phyloP scores from a whole-genome alignment of 2,113 vertebrate genomes.

The Nothoprocta pentlandii region DNA sequence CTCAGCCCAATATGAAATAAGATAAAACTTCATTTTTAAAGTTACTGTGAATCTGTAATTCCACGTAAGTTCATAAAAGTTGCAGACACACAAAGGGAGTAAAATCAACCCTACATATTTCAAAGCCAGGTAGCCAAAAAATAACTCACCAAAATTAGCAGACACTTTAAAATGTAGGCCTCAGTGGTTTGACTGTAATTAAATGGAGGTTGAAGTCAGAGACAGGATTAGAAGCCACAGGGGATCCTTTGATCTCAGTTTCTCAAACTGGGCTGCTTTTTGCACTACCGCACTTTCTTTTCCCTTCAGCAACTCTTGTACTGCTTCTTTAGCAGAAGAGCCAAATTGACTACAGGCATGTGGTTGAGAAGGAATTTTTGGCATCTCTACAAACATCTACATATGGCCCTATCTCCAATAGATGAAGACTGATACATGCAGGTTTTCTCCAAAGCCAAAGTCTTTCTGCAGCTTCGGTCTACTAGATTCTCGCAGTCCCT shows the following conservation, averaged over 20 bases:
- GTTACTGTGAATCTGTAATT: not conserved
- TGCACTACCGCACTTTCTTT: not conserved
- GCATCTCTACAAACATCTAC: conserved; percentile 26
- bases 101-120: not conserved
- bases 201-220: conserved; percentile 32
- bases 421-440: not conserved
- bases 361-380: conserved; percentile 40
- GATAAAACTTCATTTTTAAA: not conserved
- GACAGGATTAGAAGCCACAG: conserved; percentile 49
- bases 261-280: conserved; percentile 18
- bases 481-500: not conserved
- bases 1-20: not conserved
- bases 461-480: not conserved
- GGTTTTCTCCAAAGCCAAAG: not conserved
- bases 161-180: conserved; percentile 16
- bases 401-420: conserved; percentile 29
- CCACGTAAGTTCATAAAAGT: not conserved
- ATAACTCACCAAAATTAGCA: conserved; percentile 24
- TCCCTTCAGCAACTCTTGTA: not conserved
- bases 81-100: not conserved
- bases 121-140: conserved; percentile 30
- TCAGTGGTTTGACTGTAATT: conserved; percentile 45
- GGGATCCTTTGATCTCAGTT: conserved; percentile 61
- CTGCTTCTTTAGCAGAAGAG: conserved; percentile 18
- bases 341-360: not conserved